A percentile compares a stretch with the other conserved stretches of the same genome.
These are phyloP conservation scores for Amblyopsis rosae DNA, from an alignment of 2,113 vertebrate species.

Conservation along the genomic window DNA sequence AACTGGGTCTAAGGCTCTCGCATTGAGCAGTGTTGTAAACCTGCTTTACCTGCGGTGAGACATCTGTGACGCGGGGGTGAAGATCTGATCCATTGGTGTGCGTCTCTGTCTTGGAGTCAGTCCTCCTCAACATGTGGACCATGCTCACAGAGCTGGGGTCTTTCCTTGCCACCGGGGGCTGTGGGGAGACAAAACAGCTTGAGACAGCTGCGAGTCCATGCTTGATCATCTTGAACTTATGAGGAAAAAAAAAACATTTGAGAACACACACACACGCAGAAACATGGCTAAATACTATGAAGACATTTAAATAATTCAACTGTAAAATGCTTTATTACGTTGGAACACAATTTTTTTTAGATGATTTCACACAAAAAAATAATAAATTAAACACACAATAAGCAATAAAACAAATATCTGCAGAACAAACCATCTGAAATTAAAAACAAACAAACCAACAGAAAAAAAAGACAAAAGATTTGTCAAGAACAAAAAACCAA, in stretches of 20 bases:
- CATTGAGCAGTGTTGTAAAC: not conserved
- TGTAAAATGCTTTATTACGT: slow-evolving; percentile 12
- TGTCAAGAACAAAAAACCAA: slow-evolving; percentile 11
- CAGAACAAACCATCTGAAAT: slow-evolving; percentile 5
- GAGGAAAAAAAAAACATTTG: not conserved
- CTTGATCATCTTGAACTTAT: not conserved
- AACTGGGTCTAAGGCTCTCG: no score
- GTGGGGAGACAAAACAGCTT: slow-evolving; percentile 23
- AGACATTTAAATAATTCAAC: not conserved
- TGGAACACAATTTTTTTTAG: slow-evolving; percentile 25
- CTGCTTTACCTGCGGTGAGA: slow-evolving; percentile 66
- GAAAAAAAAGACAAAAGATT: slow-evolving; percentile 10
- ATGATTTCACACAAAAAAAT: slow-evolving; percentile 10
- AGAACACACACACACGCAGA: not conserved
- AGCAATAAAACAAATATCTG: not conserved
- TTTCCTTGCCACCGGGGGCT: slow-evolving; percentile 79
- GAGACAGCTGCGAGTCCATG: not conserved
- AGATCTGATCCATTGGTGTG: slow-evolving; percentile 71
- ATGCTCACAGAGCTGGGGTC: slow-evolving; percentile 70
- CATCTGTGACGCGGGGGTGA: slow-evolving; percentile 36
- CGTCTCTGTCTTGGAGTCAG: slow-evolving; percentile 53
- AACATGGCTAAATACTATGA: not conserved
- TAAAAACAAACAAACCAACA: not conserved
- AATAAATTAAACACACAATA: not conserved
- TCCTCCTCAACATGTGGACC: slow-evolving; percentile 70